phyloP scores from a whole-genome alignment of 2,888 invertebrate genomes.

The Yponomeuta plumbellus region DNA sequence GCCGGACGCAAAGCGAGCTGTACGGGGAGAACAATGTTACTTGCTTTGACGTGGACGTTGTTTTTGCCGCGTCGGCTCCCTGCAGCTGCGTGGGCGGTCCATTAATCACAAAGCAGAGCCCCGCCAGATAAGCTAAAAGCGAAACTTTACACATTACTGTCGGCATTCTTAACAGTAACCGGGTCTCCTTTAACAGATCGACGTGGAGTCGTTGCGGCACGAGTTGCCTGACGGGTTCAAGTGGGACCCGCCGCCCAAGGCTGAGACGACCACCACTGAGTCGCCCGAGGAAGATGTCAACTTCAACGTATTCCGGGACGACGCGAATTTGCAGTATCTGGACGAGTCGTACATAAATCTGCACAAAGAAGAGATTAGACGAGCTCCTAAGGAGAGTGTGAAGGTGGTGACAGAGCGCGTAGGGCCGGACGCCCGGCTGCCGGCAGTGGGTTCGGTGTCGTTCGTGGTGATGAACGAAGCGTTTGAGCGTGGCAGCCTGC shows the following conservation, averaged over 20 bases:
- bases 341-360: slow-evolving; percentile 67
- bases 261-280: slow-evolving; percentile 62
- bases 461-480: slow-evolving; percentile 79
- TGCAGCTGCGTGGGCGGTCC: slow-evolving; percentile 49
- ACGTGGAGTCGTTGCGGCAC: slow-evolving; percentile 58
- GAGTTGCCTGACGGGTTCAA: slow-evolving; percentile 66
- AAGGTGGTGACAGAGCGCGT: slow-evolving; percentile 57
- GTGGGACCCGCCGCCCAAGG: slow-evolving; percentile 64
- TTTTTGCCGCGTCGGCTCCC: slow-evolving; percentile 46
- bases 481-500: slow-evolving; percentile 80
- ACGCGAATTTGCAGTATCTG: slow-evolving; percentile 63
- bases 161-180: slow-evolving; percentile 12
- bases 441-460: slow-evolving; percentile 70
- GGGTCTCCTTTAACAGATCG: slow-evolving; percentile 47
- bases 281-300: slow-evolving; percentile 57
- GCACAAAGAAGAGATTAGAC: slow-evolving; percentile 66
- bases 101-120: slow-evolving; percentile 67
- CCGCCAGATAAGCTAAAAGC: slow-evolving; percentile 52
- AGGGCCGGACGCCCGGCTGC: slow-evolving; percentile 60
- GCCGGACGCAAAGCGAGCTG: not conserved
- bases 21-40: slow-evolving; percentile 47
- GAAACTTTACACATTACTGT: slow-evolving; percentile 25
- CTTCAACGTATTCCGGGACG: slow-evolving; percentile 66
- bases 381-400: slow-evolving; percentile 54
- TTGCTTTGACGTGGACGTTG: slow-evolving; percentile 55